These are phyloP conservation scores for Triplophysa yarkandensis DNA, from an alignment of 2,797 vertebrate genomes.

Conservation along the genomic window DNA sequence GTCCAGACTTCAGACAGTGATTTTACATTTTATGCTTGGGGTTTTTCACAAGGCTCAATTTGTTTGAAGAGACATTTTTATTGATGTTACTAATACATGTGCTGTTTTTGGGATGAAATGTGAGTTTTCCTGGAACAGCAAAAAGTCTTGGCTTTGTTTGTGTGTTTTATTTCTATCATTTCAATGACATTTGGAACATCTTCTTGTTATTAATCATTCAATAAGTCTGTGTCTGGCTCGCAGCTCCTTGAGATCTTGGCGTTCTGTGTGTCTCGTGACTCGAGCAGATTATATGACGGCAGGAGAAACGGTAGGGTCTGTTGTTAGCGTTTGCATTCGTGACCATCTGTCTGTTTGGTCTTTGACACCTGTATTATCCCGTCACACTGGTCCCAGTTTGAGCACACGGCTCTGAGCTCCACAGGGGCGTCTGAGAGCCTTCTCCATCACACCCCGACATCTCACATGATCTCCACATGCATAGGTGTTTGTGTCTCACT, in stretches of 20 bases:
- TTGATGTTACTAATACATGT: neutral
- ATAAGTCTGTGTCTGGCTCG: too few relatives aligned
- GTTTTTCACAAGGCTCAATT: neutral
- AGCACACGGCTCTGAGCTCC: slow-evolving; percentile 23
- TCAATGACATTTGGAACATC: slow-evolving; percentile 9
- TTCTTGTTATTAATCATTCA: neutral
- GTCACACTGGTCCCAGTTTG: slow-evolving; percentile 34
- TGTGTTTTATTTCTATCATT: slow-evolving; percentile 18
- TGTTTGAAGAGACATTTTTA: neutral
- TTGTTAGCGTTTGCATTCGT: slow-evolving; percentile 39
- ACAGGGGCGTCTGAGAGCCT: slow-evolving; percentile 31
- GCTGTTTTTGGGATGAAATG: too few relatives aligned
- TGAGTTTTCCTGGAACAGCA: neutral
- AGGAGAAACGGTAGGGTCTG: slow-evolving; percentile 1
- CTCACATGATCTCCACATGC: slow-evolving; percentile 2
- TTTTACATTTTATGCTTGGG: neutral
- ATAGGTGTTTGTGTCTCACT: neutral
- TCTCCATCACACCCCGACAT: neutral
- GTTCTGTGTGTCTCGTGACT: neutral
- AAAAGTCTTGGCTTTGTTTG: neutral
- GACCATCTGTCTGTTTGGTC: slow-evolving; percentile 57
- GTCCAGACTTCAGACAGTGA: slow-evolving; percentile 11
- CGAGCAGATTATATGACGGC: neutral
- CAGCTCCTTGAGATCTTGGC: neutral
- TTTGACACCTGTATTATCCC: slow-evolving; percentile 56